A percentile compares a stretch with the other conserved stretches of the same genome.
phyloP scores from a whole-genome alignment of 1,140 invertebrate genomes.

The Drosophila eugracilis region DNA sequence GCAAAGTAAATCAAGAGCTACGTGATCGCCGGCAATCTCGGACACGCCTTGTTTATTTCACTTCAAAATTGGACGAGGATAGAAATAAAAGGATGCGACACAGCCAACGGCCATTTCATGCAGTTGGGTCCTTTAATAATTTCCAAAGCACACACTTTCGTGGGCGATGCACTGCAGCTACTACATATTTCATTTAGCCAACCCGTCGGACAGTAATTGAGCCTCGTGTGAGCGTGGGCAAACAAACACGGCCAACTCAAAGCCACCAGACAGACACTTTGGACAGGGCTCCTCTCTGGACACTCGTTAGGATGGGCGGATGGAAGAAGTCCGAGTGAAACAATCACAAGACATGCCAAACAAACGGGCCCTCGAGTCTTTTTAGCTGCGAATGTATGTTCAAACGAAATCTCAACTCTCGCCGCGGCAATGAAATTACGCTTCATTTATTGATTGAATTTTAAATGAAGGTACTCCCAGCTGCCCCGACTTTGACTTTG shows the following conservation, averaged over 20 bases:
- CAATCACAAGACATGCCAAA: constrained; percentile 32
- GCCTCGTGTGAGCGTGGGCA: constrained; percentile 34
- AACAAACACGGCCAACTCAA: constrained; percentile 18
- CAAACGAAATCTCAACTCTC: constrained; percentile 52
- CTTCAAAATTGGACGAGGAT: constrained; percentile 45
- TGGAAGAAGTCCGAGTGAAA: constrained; percentile 11
- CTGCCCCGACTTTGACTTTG: constrained; percentile 24
- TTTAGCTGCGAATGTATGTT: constrained; percentile 33
- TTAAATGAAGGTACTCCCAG: constrained; percentile 52
- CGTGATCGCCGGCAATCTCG: constrained; percentile 56
- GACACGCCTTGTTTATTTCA: constrained; percentile 48
- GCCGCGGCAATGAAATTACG: constrained; percentile 63
- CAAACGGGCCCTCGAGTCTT: constrained; percentile 47
- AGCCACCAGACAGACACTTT: constrained; percentile 42
- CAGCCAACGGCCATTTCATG: constrained; percentile 38
- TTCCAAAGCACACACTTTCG: constrained; percentile 55
- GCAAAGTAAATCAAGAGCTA: constrained; percentile 73
- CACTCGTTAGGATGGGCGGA: constrained; percentile 12
- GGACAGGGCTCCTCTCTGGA: constrained; percentile 31
- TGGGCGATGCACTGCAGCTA: constrained; percentile 27
- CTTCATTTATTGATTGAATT: constrained; percentile 82
- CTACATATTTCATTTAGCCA: constrained; percentile 43
- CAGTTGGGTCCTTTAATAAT: constrained; percentile 44
- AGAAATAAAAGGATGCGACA: constrained; percentile 47
- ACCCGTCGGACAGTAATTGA: constrained; percentile 37